These are phyloP conservation scores for Alitta virens DNA, from an alignment of 2,888 invertebrate genomes.

Conservation along the genomic window DNA sequence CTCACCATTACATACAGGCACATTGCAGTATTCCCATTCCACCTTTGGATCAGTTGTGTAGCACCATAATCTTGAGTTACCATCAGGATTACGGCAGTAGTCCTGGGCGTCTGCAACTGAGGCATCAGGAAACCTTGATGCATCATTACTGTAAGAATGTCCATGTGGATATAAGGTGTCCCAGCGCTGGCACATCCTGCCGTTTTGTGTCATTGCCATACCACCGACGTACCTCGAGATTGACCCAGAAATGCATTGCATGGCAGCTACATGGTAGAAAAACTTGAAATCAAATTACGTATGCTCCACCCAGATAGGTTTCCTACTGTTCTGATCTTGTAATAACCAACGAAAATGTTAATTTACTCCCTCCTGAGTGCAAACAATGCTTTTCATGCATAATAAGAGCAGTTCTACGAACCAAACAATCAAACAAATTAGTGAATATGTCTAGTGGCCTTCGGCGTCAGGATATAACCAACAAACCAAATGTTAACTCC, in stretches of 20 bases:
- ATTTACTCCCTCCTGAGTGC: no score
- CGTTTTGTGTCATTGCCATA: slow-evolving; percentile 1
- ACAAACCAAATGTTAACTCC: no score
- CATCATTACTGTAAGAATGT: not conserved
- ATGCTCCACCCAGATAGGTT: no score
- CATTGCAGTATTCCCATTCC: slow-evolving; percentile 3
- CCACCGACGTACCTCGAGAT: not conserved
- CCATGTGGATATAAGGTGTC: slow-evolving; percentile 1
- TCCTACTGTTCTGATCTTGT: no score
- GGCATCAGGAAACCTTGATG: slow-evolving; percentile 1
- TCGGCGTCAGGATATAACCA: no score
- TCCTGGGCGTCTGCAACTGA: slow-evolving; percentile 3
- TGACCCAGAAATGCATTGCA: slow-evolving; percentile 3
- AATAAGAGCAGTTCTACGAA: no score
- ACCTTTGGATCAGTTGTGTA: slow-evolving; percentile 11
- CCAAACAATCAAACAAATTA: no score
- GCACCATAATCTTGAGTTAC: slow-evolving; percentile 9
- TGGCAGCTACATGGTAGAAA: not conserved
- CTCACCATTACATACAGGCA: no score
- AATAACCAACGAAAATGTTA: no score
- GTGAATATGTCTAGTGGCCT: no score
- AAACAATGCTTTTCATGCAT: no score
- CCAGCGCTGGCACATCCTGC: slow-evolving; percentile 10
- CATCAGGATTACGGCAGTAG: slow-evolving; percentile 16
- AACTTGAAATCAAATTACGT: no score